Percentiles rank a stretch among this genome's conserved stretches.
These are phyloP conservation scores for Montipora efflorescens DNA, from an alignment of 64 coral and sea anemone genomes.

Conservation along the genomic window DNA sequence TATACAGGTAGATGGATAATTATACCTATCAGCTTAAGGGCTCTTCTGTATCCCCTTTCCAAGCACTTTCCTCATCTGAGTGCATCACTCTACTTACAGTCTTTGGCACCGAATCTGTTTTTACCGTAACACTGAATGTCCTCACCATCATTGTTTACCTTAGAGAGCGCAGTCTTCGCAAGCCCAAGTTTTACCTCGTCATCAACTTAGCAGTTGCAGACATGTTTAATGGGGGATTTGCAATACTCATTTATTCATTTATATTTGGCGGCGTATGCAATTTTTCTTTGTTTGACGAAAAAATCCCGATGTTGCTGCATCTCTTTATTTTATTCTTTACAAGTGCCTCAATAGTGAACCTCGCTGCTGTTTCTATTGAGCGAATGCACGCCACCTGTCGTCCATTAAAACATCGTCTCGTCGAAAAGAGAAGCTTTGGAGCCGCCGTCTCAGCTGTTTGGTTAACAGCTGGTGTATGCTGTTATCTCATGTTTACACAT, in stretches of 20 bases:
- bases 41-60: no score
- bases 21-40: no score
- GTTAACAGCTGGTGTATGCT: neutral
- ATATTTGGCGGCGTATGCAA: neutral
- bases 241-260: neutral
- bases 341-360: neutral
- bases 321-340: neutral
- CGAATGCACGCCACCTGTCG: neutral
- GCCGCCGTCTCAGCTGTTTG: neutral
- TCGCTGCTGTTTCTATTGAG: neutral
- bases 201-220: neutral
- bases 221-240: constrained; percentile 13
- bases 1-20: no score
- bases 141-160: neutral
- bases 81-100: neutral
- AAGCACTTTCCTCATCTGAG: neutral
- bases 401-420: neutral
- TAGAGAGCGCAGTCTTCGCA: neutral
- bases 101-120: neutral
- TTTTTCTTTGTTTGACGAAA: neutral
- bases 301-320: neutral
- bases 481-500: no score
- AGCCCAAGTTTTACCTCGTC: neutral
- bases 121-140: neutral
- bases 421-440: neutral